Conservation (phyloP, 2,888 invertebrate species). For the Cenopis cana region DNA sequence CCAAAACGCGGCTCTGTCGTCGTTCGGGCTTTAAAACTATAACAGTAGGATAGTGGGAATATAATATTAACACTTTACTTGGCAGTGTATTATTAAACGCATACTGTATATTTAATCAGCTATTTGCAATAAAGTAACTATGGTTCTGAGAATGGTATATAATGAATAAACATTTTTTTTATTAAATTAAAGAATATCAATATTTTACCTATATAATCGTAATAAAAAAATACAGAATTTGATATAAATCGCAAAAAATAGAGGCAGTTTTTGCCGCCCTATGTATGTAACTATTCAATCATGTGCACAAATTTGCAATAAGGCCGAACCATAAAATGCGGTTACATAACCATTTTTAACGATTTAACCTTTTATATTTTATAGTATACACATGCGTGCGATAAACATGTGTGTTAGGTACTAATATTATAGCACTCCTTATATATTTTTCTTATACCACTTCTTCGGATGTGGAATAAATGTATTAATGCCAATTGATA, state of each 20-base stretch:
- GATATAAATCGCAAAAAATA: too few relatives aligned
- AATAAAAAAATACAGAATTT: too few relatives aligned
- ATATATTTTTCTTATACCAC: background rate
- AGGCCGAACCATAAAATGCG: background rate
- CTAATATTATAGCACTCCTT: background rate
- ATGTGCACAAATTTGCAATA: background rate
- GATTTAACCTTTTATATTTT: background rate
- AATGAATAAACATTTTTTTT: too few relatives aligned
- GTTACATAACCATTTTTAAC: conserved; percentile 9
- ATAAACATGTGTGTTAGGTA: background rate
- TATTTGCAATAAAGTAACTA: too few relatives aligned
- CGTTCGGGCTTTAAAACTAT: background rate
- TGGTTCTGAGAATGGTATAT: too few relatives aligned
- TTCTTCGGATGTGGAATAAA: conserved; percentile 17
- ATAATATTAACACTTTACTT: too few relatives aligned
- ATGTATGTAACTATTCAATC: background rate
- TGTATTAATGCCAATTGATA: conserved; percentile 39
- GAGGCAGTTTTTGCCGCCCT: background rate
- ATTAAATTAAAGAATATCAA: too few relatives aligned
- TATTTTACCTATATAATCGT: too few relatives aligned
- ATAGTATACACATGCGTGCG: conserved; percentile 2
- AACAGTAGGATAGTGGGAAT: background rate
- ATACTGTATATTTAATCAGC: too few relatives aligned
- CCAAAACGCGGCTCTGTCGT: background rate
- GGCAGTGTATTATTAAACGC: too few relatives aligned